phyloP scores from a whole-genome alignment of 1,140 invertebrate species.

The Bicyclus anynana region DNA sequence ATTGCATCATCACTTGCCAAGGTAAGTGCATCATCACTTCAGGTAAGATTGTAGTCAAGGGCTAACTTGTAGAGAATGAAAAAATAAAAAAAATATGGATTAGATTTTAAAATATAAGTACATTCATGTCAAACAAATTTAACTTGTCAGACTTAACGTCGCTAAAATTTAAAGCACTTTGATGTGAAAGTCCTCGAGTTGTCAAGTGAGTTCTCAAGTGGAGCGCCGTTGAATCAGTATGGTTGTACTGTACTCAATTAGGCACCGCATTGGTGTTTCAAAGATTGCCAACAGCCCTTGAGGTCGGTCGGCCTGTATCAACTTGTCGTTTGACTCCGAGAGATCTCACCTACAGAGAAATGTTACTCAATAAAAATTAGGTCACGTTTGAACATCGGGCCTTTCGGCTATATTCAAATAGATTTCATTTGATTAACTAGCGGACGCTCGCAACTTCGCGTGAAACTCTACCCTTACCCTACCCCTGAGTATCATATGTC shows the following conservation, averaged over 20 bases:
- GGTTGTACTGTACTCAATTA: conserved; percentile 42
- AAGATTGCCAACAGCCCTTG: conserved; percentile 43
- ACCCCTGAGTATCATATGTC: no score
- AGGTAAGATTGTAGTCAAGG: no score
- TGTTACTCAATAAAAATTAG: not conserved
- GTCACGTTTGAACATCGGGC: not conserved
- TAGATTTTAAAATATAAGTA: no score
- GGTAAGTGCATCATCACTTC: no score
- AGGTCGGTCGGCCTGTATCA: conserved; percentile 27
- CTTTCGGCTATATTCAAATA: not conserved
- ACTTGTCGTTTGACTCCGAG: conserved; percentile 29
- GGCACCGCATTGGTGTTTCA: conserved; percentile 51
- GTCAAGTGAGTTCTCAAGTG: conserved; percentile 47
- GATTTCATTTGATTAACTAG: not conserved
- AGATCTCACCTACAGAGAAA: not conserved
- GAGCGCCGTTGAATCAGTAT: conserved; percentile 36
- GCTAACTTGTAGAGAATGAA: no score
- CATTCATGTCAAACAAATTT: no score
- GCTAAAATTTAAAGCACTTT: conserved; percentile 32
- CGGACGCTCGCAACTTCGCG: no score
- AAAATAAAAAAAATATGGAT: no score
- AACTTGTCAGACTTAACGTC: not conserved
- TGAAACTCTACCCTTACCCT: no score
- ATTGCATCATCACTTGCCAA: no score
- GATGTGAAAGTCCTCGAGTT: conserved; percentile 45